Evolutionary conservation across 2,113 vertebrate species (phyloP).

Genomic region (Grantiella picta): DNA sequence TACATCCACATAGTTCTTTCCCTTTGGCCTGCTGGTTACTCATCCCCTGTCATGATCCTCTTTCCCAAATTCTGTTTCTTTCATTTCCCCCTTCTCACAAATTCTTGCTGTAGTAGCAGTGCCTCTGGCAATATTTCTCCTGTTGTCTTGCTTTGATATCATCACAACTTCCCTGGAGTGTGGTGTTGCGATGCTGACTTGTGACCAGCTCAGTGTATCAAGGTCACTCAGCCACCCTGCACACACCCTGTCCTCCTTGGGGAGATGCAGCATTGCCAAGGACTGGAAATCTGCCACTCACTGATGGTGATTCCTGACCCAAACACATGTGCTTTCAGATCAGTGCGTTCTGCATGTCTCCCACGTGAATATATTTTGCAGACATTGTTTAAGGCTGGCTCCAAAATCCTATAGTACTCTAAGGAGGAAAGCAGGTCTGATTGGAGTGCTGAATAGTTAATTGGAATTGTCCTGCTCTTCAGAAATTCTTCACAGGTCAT

Average conservation of each 20-base stretch:
- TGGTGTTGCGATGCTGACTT: neutral
- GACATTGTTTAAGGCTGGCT: neutral
- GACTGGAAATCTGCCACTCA: neutral
- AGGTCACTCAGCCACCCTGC: neutral
- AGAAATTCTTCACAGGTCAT: neutral
- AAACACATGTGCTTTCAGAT: neutral
- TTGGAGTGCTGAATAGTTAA: neutral
- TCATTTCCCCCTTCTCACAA: neutral
- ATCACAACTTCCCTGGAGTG: neutral
- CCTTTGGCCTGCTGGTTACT: neutral
- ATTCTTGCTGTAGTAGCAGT: neutral
- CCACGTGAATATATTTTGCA: slow-evolving; percentile 1
- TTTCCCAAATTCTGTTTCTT: neutral
- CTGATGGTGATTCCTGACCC: neutral
- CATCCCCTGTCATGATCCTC: neutral
- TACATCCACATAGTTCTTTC: neutral
- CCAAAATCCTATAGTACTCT: neutral
- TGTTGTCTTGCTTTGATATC: neutral
- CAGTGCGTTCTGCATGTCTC: neutral
- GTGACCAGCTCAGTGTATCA: neutral
- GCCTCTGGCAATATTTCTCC: neutral
- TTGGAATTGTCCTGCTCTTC: neutral
- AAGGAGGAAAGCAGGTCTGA: neutral
- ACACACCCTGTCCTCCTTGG: neutral
- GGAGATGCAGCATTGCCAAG: neutral